Evolutionary conservation across 2,113 vertebrate species (phyloP).

Genomic region (Engraulis encrasicolus): DNA sequence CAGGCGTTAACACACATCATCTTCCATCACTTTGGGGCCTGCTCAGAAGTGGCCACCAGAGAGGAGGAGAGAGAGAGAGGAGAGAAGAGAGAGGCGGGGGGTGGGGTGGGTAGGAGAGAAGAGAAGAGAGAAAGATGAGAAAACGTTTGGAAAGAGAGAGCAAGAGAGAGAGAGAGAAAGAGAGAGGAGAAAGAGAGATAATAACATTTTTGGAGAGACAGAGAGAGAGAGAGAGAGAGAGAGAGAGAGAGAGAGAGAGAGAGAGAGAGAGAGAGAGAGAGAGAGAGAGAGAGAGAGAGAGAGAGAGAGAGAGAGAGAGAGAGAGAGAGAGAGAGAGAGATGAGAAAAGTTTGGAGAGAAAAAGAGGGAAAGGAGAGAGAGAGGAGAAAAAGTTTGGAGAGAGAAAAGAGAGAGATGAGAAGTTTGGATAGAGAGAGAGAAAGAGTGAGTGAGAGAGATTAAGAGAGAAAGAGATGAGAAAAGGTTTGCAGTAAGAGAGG

Average conservation of each 20-base stretch:
- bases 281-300: background rate
- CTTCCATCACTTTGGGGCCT: background rate
- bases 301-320: background rate
- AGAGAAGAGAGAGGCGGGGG: too few relatives aligned
- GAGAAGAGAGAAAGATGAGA: background rate
- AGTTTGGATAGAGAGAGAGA: background rate
- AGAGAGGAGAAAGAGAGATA: too few relatives aligned
- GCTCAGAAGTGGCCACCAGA: background rate
- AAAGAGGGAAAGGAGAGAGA: background rate
- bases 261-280: background rate
- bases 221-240: background rate
- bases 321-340: background rate
- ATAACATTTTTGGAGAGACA: too few relatives aligned
- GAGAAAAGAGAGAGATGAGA: background rate
- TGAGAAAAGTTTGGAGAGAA: background rate
- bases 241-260: background rate
- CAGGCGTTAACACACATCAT: too few relatives aligned
- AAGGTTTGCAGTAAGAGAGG: slow-evolving; percentile 28
- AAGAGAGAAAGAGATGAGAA: slow-evolving; percentile 30
- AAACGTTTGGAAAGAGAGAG: background rate
- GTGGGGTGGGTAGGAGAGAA: too few relatives aligned
- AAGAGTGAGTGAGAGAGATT: slow-evolving; percentile 24
- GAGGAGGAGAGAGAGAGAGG: background rate
- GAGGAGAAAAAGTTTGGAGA: background rate
- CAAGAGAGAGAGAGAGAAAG: background rate